Evolutionary conservation across 2,797 vertebrate genomes (phyloP).

Genomic region (Lophotriccus pileatus): DNA sequence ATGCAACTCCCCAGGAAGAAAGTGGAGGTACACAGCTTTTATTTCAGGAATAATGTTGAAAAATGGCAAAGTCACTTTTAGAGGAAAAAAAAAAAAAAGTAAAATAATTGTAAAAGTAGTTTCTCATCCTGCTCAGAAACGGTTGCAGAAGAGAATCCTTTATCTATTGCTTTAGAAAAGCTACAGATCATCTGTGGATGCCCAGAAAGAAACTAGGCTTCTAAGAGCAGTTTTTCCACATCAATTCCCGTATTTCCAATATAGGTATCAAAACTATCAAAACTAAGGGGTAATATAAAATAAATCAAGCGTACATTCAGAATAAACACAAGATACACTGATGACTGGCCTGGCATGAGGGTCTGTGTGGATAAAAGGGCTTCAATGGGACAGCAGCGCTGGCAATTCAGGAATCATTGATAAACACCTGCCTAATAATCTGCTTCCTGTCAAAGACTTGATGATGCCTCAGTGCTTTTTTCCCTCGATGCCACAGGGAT

Average conservation of each 20-base stretch:
- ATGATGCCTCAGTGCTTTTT: not conserved
- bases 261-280: not conserved
- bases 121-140: not conserved
- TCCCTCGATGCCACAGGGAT: constrained; percentile 62
- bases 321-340: not conserved
- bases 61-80: not conserved
- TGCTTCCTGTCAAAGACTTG: not conserved
- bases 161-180: not conserved
- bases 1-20: constrained; percentile 92
- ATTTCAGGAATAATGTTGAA: not conserved
- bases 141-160: not conserved
- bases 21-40: constrained; percentile 83
- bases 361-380: not conserved
- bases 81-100: not conserved
- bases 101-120: not conserved
- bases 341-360: not conserved
- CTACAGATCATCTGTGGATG: not conserved
- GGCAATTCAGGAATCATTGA: not conserved
- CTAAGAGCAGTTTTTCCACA: not conserved
- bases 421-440: not conserved
- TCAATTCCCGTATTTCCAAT: not conserved
- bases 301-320: not conserved
- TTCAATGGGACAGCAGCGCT: not conserved
- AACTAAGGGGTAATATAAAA: not conserved
- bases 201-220: not conserved